Evolutionary conservation across 1,140 invertebrate genomes (phyloP), one percentile per base, ranked within the genome.

Genomic region (Cheumatopsyche charites): DNA sequence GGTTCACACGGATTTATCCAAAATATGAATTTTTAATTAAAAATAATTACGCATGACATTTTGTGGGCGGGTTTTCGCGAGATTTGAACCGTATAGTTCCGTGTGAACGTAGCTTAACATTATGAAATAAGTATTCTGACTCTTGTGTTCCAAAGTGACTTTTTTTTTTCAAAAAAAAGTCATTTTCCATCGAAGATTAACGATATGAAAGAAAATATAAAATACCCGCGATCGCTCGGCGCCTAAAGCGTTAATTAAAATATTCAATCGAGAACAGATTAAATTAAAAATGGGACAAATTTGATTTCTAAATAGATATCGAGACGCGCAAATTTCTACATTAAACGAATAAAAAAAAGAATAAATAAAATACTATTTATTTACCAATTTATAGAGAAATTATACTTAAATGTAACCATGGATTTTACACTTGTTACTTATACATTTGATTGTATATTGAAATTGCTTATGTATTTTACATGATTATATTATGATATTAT

Each of bases 331-430:
- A 36, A 3, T 36, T 36, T 36, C 29, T 36, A 36, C 29, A n/a
- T 36, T 36, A 36, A 36, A 36, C 29, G 29, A 49, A 49, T 15
- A 13, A 21, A 21, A 21, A n/a, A 5, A 15, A 49, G 13, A 5
- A 23, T n/a, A 21, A 36, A 36, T 5, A 42, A 21, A 45, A 45
- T 19, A 25, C 9, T 29, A 68, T 49, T 68, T 68, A 68, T 68
- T 68, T 68, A 68, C 47, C 66, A 68, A 36, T 68, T 63, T 45
- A 68, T 68, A 68, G 66, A 55, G 25, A 55, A 68, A 68, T 55
- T 68, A 68, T 68, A 68, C 45, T 68, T 25, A 36, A 36, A 65
- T 67, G 47, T 65, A 65, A 21, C 47, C 15, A 58, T 68, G 66
- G 41, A 23, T 55, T 66, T 55, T 68, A 68, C 66, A 55, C 47